Evolutionary conservation across 2,888 invertebrate genomes (phyloP).

Genomic region (Drosophila testacea): DNA sequence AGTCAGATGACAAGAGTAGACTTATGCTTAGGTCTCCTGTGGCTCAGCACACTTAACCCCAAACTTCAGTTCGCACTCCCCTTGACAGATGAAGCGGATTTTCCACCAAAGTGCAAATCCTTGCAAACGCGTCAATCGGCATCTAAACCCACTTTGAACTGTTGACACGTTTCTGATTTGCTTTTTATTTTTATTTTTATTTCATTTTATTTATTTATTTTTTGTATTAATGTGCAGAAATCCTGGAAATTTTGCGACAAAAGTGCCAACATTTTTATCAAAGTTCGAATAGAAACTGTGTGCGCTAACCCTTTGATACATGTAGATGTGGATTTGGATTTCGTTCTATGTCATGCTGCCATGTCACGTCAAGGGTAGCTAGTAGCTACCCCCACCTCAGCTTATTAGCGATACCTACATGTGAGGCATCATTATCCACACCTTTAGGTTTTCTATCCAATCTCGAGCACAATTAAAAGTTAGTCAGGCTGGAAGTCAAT

Average conservation of each 20-base stretch:
- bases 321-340: constrained; percentile 7
- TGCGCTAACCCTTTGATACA: constrained; percentile 53
- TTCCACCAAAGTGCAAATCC: constrained; percentile 60
- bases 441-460: constrained; percentile 5
- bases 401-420: constrained; percentile 9
- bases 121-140: constrained; percentile 61
- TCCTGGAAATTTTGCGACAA: constrained; percentile 56
- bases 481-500: constrained; percentile 15
- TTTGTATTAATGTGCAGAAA: constrained; percentile 69
- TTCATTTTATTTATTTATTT: constrained; percentile 21
- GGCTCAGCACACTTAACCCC: constrained; percentile 45
- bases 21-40: constrained; percentile 51
- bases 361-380: constrained; percentile 57
- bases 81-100: not conserved
- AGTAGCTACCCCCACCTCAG: not conserved
- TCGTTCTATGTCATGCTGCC: constrained; percentile 35
- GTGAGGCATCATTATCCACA: constrained; percentile 2
- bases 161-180: constrained; percentile 65
- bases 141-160: constrained; percentile 48
- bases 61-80: constrained; percentile 17
- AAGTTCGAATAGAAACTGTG: constrained; percentile 49
- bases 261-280: constrained; percentile 74
- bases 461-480: constrained; percentile 44
- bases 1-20: constrained; percentile 24
- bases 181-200: constrained; percentile 19